A percentile compares a stretch with the other conserved stretches of the same genome.
phyloP scores from a whole-genome alignment of 2,888 invertebrate species.

The Stenchaetothrips biformis region DNA sequence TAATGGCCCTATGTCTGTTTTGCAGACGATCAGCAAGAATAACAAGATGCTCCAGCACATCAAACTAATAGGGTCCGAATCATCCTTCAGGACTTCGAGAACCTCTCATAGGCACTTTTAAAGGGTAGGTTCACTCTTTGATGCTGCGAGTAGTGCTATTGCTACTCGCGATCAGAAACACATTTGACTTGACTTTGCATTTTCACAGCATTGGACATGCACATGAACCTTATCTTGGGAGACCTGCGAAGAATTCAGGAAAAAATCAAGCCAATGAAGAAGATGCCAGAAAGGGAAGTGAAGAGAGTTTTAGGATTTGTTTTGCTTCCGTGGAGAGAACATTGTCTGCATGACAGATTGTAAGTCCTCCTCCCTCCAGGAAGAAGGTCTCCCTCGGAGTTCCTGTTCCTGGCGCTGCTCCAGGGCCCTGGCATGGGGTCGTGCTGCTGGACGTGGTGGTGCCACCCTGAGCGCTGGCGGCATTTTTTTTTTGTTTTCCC shows the following conservation, averaged over 20 bases:
- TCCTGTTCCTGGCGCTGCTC: conserved; percentile 78
- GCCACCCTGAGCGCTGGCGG: conserved; percentile 63
- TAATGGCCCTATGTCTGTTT: conserved; percentile 38
- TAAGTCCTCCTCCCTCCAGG: conserved; percentile 99
- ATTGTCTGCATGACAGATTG: conserved; percentile 97
- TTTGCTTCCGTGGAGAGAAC: conserved; percentile 91
- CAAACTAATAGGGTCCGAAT: conserved; percentile 95
- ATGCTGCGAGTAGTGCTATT: neutral
- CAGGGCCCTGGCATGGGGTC: conserved; percentile 81
- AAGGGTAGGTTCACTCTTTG: conserved; percentile 50
- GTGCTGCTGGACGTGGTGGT: conserved; percentile 94
- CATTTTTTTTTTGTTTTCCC: too few species aligned
- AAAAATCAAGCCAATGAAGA: conserved; percentile 81
- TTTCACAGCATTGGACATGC: conserved; percentile 87
- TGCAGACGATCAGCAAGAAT: conserved; percentile 89
- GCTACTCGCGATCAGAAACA: neutral
- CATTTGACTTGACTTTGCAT: conserved; percentile 28
- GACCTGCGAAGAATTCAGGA: conserved; percentile 98
- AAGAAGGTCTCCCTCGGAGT: conserved; percentile 95
- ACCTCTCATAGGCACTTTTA: conserved; percentile 98
- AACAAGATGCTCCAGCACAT: conserved; percentile 97
- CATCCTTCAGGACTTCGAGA: conserved; percentile 92
- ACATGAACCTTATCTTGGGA: conserved; percentile 98
- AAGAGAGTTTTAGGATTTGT: conserved; percentile 95
- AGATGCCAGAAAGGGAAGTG: conserved; percentile 87